These are phyloP conservation scores for Rhyzopertha dominica DNA, from an alignment of 1,140 invertebrate genomes.

Conservation along the genomic window DNA sequence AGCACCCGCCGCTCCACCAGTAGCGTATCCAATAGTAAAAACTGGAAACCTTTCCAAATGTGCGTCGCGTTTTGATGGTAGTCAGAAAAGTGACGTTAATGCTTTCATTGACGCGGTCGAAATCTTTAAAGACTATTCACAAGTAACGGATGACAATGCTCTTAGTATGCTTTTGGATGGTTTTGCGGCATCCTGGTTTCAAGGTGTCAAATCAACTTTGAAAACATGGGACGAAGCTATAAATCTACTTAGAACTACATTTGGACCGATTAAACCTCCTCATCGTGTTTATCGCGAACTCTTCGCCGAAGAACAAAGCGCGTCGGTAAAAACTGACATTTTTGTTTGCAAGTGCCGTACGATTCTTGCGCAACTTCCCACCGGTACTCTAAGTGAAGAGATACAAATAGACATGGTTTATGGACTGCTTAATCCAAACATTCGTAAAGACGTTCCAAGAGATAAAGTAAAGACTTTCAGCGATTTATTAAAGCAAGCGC, in stretches of 20 bases:
- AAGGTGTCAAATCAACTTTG: constrained; percentile 13
- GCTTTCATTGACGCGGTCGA: no score
- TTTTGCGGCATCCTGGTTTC: constrained; percentile 15
- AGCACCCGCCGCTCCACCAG: no score
- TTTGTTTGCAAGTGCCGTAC: constrained; percentile 15
- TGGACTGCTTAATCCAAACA: constrained; percentile 6
- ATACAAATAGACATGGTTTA: constrained; percentile 11
- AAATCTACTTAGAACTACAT: constrained; percentile 7
- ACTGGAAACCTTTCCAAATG: no score
- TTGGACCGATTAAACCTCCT: constrained; percentile 12
- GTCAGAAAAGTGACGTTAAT: no score
- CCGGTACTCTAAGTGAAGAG: background rate
- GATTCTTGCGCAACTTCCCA: constrained; percentile 9
- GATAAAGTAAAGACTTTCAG: no score
- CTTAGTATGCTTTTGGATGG: no score
- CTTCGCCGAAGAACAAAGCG: constrained; percentile 9
- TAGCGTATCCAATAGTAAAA: no score
- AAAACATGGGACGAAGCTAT: constrained; percentile 6
- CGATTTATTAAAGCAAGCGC: no score
- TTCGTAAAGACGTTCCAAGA: constrained; percentile 5
- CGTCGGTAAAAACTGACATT: constrained; percentile 12
- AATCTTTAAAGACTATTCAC: no score
- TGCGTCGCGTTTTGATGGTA: no score
- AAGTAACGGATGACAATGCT: no score
- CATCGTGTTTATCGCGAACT: constrained; percentile 11